Percentiles rank a stretch among this genome's conserved stretches.
Evolutionary conservation across 2,797 vertebrate species (phyloP).

Genomic region (Falco cherrug): DNA sequence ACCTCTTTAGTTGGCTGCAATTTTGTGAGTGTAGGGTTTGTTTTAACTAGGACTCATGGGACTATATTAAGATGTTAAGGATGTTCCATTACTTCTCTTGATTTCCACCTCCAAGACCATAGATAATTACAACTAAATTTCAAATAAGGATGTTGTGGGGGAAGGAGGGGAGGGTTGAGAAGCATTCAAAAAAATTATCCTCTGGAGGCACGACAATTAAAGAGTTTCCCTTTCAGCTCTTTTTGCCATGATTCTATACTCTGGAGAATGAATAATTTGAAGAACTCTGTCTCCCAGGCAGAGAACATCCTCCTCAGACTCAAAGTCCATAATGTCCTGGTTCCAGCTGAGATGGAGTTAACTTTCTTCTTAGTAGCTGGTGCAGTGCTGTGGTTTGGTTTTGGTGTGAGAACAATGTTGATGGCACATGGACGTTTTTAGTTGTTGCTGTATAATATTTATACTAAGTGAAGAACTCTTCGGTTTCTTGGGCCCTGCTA

Average conservation of each 20-base stretch:
- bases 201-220: background rate
- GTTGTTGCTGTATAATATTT: no score
- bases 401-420: no score
- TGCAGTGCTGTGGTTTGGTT: no score
- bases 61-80: background rate
- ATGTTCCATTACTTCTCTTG: background rate
- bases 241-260: background rate
- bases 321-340: background rate
- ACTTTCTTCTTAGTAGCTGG: no score
- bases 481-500: no score
- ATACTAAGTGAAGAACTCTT: no score
- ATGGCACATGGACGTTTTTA: no score
- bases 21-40: background rate
- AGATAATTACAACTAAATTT: slow-evolving; percentile 3
- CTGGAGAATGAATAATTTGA: background rate
- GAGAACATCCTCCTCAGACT: background rate
- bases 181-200: background rate
- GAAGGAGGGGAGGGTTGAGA: background rate
- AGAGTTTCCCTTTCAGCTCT: background rate
- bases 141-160: background rate
- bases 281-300: background rate
- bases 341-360: no score
- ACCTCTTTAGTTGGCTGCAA: background rate
- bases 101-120: background rate
- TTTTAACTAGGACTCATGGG: background rate